Evolutionary conservation across 2,888 invertebrate species (phyloP), one percentile per base, ranked within the genome.

Genomic region (Drosophila sordidula): DNA sequence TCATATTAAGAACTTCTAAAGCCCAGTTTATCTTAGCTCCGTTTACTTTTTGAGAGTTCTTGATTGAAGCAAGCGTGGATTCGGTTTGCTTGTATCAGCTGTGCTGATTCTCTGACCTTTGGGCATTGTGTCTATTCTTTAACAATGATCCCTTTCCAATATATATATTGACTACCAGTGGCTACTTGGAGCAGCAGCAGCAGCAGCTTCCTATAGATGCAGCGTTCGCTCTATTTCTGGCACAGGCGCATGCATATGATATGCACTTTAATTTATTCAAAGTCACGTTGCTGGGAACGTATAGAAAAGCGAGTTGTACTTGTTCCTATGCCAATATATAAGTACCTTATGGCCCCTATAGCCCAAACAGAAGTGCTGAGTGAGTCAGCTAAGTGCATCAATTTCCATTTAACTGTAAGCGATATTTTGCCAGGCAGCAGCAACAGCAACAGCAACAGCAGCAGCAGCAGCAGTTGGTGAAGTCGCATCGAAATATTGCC

Each of bases 371-470:
- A 85, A 84, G 63, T 63, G 63, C 85, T 70, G 89, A 89, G 87
- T 85, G 85, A 89, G 89, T 89, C 85, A 85, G 85, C 85, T 89
- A 89, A 89, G 85, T 85, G 85, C 85, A 87, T 87, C 88, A 89
- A 89, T 85, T 89, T 87, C 85, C 89, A 85, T 85, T 89, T 89
- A 85, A 85, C 85, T 85, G 85, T 89, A 85, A 85, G 89, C 89
- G 74, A 79, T 78, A 78, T 78, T 78, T 80, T 77, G 52, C 74
- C 57, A 71, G 47, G 72, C 77, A 62, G 68, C 42, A 41, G 38
- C 42, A 44, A 42, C 44, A 36, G 38, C 32, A 26, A 25, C 34
- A 68, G 46, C 54, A 34, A 16, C 59, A 26, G 32, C 34, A 68
- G 46, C 54, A 34, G 18, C 59, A 51, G 55, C 50, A 26, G 49